phyloP scores from a whole-genome alignment of 1,140 invertebrate genomes.

The Eriosoma lanigerum region DNA sequence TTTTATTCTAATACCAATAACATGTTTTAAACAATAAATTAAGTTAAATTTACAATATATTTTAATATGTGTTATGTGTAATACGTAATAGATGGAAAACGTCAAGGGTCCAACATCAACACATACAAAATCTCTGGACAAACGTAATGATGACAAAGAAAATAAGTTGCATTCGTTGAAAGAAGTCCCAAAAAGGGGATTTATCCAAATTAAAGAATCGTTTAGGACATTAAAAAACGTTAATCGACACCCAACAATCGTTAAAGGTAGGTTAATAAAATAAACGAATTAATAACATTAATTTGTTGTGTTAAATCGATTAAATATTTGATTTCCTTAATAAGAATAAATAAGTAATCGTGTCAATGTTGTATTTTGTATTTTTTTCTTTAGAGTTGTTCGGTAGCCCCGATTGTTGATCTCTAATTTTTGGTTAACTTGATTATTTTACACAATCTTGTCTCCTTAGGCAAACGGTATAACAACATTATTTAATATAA shows the following conservation, averaged over 20 bases:
- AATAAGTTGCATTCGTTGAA: conserved; percentile 47
- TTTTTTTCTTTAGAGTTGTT: too few species aligned
- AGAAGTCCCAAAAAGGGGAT: conserved; percentile 51
- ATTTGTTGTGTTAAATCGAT: too few species aligned
- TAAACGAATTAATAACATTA: not conserved
- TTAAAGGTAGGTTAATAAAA: conserved; percentile 12
- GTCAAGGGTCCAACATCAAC: conserved; percentile 12
- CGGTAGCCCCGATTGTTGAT: too few species aligned
- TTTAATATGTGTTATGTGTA: conserved; percentile 3
- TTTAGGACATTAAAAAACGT: conserved; percentile 51
- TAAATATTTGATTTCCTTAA: too few species aligned
- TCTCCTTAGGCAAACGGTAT: too few species aligned
- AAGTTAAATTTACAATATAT: not conserved
- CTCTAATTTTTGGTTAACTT: too few species aligned
- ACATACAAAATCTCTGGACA: not conserved
- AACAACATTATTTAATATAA: too few species aligned
- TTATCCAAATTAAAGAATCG: conserved; percentile 52
- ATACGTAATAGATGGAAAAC: conserved; percentile 27
- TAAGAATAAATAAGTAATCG: too few species aligned
- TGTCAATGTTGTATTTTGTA: too few species aligned
- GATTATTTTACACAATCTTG: too few species aligned
- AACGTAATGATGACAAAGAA: conserved; percentile 17
- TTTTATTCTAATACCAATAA: too few species aligned
- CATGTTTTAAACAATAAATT: too few species aligned
- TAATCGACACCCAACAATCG: conserved; percentile 6